Evolutionary conservation across 1,140 invertebrate genomes (phyloP), one percentile per base, ranked within the genome.

Genomic region (Caenorhabditis inopinata): DNA sequence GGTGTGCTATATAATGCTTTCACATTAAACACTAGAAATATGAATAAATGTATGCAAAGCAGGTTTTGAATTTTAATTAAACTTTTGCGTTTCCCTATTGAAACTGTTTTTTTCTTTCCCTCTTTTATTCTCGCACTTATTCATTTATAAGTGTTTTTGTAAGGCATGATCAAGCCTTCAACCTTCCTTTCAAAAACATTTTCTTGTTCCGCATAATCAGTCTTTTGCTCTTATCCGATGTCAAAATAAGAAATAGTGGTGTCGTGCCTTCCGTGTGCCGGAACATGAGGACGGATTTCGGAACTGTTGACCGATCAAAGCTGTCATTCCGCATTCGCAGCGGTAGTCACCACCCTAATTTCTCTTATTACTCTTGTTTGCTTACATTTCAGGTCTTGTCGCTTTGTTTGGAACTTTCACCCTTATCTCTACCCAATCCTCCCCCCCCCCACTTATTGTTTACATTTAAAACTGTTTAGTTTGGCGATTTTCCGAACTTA

Each of bases 261-360:
- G 32, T 38, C 32, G 58, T 68, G 58, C 58, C 58, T 68, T 38
- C 58, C 38, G 58, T 68, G 23, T 68, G 58, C 58, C 58, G 58
- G 58, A 68, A 68, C 58, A 68, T 68, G 58, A 68, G 58, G 58
- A 68, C 58, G 38, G 58, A 68, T 68, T 68, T 68, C 58, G 58
- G 58, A 68, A 68, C 38, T 68, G 58, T 68, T 68, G 58, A 68
- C 58, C 58, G 58, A 68, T 68, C 58, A 68, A 68, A 68, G 58
- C 58, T 68, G 58, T 68, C 58, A 68, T 68, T 38, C 32, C 18
- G 32, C 58, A 35, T 32, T 42, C 58, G 58, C 32, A 68, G 58
- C 58, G 58, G 58, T 68, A 68, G 58, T 68, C 58, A 38, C 58
- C 58, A 68, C 29, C 58, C 58, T 68, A 68, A 68, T 68, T 68